Conservation (phyloP, 2,888 invertebrate genomes). For the Pteria penguin region DNA sequence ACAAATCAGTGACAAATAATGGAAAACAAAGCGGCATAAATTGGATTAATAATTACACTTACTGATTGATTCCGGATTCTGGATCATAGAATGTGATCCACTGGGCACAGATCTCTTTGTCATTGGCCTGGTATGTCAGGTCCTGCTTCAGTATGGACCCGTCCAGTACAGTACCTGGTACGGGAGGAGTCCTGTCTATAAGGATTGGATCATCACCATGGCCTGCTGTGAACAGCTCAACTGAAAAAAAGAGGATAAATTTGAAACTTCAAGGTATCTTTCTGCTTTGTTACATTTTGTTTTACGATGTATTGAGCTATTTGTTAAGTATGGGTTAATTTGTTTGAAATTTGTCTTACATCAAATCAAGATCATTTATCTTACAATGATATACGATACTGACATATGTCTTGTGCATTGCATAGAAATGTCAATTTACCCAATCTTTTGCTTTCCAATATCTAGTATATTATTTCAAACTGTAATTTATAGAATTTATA, state of each 20-base stretch:
- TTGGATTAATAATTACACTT: no score
- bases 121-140: constrained; percentile 51
- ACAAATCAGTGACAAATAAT: no score
- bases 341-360: no score
- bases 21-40: no score
- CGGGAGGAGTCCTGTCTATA: constrained; percentile 63
- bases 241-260: constrained; percentile 45
- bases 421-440: no score
- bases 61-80: constrained; percentile 66
- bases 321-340: no score
- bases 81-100: constrained; percentile 67
- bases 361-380: not conserved
- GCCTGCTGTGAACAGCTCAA: constrained; percentile 60
- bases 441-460: no score
- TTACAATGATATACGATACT: not conserved
- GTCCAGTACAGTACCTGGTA: constrained; percentile 61
- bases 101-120: constrained; percentile 58
- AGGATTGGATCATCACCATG: constrained; percentile 66
- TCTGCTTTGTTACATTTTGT: no score
- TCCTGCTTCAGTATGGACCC: constrained; percentile 56
- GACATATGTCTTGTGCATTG: no score
- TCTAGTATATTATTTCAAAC: no score
- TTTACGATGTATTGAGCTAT: no score
- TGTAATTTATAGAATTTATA: no score
- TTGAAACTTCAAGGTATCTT: not conserved